A percentile compares a stretch with the other conserved stretches of the same genome.
Evolutionary conservation across 2,113 vertebrate genomes (phyloP).

Genomic region (Vulpes ferrilata): DNA sequence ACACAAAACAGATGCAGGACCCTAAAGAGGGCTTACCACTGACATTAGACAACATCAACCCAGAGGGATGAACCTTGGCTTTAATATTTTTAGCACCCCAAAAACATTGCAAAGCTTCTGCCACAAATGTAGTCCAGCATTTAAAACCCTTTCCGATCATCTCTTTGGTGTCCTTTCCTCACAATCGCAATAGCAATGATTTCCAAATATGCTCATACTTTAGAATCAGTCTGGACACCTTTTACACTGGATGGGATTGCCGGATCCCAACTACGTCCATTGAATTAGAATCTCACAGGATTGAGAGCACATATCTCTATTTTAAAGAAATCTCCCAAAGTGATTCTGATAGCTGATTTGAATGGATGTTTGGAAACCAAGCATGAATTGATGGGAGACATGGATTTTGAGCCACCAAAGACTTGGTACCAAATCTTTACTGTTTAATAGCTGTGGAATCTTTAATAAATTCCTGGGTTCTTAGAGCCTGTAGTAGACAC

Average conservation of each 20-base stretch:
- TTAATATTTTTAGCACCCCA: neutral
- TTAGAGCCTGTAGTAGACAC: neutral
- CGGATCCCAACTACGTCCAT: neutral
- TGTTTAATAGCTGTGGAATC: neutral
- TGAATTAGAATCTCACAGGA: neutral
- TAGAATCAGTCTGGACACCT: neutral
- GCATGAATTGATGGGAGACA: neutral
- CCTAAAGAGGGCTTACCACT: neutral
- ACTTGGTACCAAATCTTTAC: neutral
- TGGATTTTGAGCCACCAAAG: slow-evolving; percentile 27
- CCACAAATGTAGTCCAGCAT: neutral
- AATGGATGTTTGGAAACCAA: neutral
- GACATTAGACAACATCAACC: neutral
- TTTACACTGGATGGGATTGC: neutral
- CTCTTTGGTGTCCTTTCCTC: neutral
- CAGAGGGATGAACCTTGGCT: neutral
- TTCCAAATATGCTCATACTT: neutral
- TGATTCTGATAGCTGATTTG: neutral
- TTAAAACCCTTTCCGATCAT: neutral
- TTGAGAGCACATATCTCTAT: neutral
- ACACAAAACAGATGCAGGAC: neutral
- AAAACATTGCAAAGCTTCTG: neutral
- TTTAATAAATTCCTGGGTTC: neutral
- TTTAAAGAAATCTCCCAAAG: neutral
- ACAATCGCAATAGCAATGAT: neutral